Conservation (phyloP, 2,113 vertebrate genomes). For the Pluvianellus socialis region DNA sequence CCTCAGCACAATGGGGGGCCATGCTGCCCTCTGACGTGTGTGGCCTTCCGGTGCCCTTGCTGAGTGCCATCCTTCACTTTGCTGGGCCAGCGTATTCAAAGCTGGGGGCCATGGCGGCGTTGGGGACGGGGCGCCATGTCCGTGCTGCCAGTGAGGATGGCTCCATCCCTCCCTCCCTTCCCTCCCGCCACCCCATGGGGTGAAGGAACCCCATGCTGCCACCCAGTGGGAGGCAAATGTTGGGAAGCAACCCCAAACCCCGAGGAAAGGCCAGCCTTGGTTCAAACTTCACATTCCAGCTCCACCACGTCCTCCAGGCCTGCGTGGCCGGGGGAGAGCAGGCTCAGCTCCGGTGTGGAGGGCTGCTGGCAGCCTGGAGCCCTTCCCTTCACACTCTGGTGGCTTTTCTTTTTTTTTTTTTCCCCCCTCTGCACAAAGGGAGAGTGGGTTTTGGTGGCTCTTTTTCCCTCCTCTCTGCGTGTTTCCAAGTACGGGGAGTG, state of each 20-base stretch:
- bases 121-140: rapidly evolving
- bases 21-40: neutral
- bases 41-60: neutral
- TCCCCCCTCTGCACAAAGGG: no score
- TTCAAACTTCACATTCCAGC: neutral
- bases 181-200: neutral
- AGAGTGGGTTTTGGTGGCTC: neutral
- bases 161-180: neutral
- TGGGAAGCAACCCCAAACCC: neutral
- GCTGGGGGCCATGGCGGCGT: rapidly evolving
- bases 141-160: neutral
- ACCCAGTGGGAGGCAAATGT: neutral
- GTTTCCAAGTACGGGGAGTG: neutral
- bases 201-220: neutral
- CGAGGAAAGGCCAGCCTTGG: neutral
- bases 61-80: neutral
- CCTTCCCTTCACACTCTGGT: neutral
- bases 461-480: rapidly evolving
- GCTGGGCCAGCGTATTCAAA: neutral
- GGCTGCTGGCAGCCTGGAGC: neutral
- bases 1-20: neutral
- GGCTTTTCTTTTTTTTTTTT: neutral
- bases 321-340: neutral
- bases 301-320: neutral
- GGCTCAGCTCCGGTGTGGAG: rapidly evolving